Evolutionary conservation across 2,113 vertebrate species (phyloP), one percentile per base, ranked within the genome.

Genomic region (Alouatta palliata): DNA sequence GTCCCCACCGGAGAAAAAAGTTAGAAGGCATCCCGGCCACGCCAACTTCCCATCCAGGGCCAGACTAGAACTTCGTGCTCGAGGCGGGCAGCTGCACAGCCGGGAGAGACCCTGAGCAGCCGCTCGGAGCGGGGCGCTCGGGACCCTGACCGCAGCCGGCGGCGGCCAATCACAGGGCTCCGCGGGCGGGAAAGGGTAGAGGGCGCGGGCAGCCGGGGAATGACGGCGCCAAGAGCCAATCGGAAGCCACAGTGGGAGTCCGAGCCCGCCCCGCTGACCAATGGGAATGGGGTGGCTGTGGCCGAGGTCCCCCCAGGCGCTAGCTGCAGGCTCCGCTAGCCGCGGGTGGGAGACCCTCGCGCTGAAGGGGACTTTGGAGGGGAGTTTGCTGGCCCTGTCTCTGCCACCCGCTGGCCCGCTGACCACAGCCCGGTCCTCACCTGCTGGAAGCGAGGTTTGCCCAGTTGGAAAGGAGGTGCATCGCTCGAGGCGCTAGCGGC

Each of bases 391-490:
- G 12, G 11, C 40, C 77, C 32, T 86, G 76, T 68, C 76, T 8
- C 49, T 73, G 73, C 84, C 71, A 37, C 86, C 94, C 37, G 27
- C 81, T 21, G 35, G 73, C 85, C 43, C 7, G 47, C 89, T 32
- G 32, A 2, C 58, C 56, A n/a, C 71, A 61, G 25, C 68, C 83
- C n/a, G 11, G 80, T 43, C 82, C 92, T 98, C 98, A 99, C 99
- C 99, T 99, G 99, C 97, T 99, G 98, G 98, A 99, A 99, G 96
- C 99, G 99, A 1, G 99, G 98, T 95, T 98, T 99, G 30, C 99
- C 99, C 94, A 99, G 98, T 98, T 98, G 98, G 97, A 99, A 99
- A 47, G 98, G 97, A 23, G 99, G 99, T 37, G 97, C 98, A n/a
- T 98, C 98, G 56, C 98, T 98, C 49, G 98, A 98, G 88, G 97